Conservation (phyloP, 2,888 invertebrate species). For the Tipula lateralis region DNA sequence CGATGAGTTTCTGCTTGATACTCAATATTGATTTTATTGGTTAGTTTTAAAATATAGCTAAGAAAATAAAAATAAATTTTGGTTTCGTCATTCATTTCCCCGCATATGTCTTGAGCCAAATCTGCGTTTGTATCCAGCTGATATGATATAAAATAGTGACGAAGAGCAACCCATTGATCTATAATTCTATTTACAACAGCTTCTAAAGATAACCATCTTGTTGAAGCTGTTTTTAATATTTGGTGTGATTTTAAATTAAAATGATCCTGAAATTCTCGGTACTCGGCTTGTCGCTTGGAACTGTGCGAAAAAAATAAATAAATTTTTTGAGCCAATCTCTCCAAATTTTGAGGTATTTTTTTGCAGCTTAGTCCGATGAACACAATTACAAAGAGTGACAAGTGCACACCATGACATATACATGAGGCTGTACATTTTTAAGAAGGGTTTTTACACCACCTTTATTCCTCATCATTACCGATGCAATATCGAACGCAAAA, state of each 20-base stretch:
- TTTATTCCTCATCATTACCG: conserved; percentile 39
- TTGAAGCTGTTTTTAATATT: conserved; percentile 38
- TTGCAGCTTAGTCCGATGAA: conserved; percentile 38
- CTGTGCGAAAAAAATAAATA: no score
- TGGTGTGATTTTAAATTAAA: conserved; percentile 38
- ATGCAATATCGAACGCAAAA: conserved; percentile 39
- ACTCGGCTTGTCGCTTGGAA: conserved; percentile 32
- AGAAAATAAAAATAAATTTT: no score
- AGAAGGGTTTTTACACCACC: conserved; percentile 36
- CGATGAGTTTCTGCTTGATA: no score
- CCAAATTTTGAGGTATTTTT: conserved; percentile 38
- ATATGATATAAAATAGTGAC: no score
- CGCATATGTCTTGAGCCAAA: no score
- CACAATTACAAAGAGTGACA: conserved; percentile 39
- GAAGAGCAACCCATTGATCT: not conserved
- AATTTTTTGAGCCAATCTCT: no score
- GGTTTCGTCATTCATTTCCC: no score
- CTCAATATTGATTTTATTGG: no score
- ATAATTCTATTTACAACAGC: no score
- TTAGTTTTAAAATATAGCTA: no score
- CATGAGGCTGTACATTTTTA: conserved; percentile 35
- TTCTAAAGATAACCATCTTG: no score
- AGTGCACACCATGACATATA: conserved; percentile 36
- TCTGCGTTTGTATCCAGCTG: no score
- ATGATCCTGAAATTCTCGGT: conserved; percentile 39